Evolutionary conservation across 2,113 vertebrate species (phyloP).

Genomic region (Lichenostomus cassidix): DNA sequence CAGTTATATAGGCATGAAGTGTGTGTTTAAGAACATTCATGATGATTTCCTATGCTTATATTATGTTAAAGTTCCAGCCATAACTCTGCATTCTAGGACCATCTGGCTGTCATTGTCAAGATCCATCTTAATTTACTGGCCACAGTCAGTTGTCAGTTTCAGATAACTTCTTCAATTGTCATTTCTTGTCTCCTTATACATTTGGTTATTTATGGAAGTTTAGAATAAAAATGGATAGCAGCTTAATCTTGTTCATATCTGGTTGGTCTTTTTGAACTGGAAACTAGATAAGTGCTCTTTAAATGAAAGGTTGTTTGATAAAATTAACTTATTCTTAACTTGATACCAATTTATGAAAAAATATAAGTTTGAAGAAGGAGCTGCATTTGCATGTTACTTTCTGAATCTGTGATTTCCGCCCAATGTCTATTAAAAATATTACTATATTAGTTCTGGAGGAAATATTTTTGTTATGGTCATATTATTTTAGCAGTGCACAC

Average conservation of each 20-base stretch:
- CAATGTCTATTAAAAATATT: constrained; percentile 52
- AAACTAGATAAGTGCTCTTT: constrained; percentile 34
- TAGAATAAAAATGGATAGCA: constrained; percentile 30
- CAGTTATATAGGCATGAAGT: constrained; percentile 43
- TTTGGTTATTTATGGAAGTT: constrained; percentile 58
- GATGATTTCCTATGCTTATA: constrained; percentile 67
- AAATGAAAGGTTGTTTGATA: constrained; percentile 25
- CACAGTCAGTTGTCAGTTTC: constrained; percentile 48
- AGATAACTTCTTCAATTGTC: constrained; percentile 39
- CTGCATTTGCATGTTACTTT: neutral
- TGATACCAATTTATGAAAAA: constrained; percentile 35
- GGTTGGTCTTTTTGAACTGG: constrained; percentile 35
- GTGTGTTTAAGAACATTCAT: constrained; percentile 42
- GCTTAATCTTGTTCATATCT: constrained; percentile 20
- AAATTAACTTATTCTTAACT: constrained; percentile 18
- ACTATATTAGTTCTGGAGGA: constrained; percentile 43
- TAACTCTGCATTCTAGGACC: constrained; percentile 35
- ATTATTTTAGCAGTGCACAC: neutral
- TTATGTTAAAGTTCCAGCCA: constrained; percentile 48
- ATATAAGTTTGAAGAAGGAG: constrained; percentile 2
- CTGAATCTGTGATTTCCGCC: neutral
- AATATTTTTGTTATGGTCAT: constrained; percentile 24
- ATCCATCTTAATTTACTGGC: constrained; percentile 64
- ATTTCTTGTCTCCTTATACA: constrained; percentile 2
- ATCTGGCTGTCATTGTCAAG: constrained; percentile 45